phyloP scores from a whole-genome alignment of 2,113 vertebrate species.

The Setophaga coronata region DNA sequence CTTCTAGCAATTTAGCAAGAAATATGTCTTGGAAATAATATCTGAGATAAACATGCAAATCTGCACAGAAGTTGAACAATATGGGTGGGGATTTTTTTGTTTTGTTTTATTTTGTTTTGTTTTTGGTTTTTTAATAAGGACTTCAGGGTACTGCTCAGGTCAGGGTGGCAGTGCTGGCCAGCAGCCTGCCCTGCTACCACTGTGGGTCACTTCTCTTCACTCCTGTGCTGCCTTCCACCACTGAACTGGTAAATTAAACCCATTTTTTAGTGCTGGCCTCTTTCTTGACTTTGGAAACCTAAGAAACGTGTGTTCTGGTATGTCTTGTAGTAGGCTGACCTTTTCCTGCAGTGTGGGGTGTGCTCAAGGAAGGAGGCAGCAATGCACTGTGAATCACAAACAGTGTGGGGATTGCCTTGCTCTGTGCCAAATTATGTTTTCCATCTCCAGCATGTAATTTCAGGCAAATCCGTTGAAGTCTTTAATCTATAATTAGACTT shows the following conservation, averaged over 20 bases:
- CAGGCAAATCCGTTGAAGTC: background rate
- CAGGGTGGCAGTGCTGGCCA: accelerated
- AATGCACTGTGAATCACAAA: background rate
- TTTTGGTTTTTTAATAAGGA: background rate
- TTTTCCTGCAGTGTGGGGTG: background rate
- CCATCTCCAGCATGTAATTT: background rate
- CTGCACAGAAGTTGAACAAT: background rate
- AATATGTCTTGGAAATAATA: background rate
- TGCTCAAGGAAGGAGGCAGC: background rate
- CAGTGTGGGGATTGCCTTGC: background rate
- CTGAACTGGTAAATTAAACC: background rate
- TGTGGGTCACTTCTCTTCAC: accelerated
- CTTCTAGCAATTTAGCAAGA: background rate
- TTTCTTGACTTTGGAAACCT: background rate
- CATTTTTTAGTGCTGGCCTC: background rate
- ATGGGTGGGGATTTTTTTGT: too few relatives aligned
- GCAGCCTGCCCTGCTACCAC: background rate
- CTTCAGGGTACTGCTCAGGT: accelerated
- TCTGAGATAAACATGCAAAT: background rate
- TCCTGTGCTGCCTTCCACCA: background rate
- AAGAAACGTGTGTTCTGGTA: background rate
- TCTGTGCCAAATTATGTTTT: background rate
- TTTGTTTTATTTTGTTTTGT: background rate
- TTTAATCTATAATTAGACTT: constrained; percentile 27
- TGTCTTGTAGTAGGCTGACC: background rate